phyloP scores from a whole-genome alignment of 1,140 invertebrate genomes.

The Bombus picipes region DNA sequence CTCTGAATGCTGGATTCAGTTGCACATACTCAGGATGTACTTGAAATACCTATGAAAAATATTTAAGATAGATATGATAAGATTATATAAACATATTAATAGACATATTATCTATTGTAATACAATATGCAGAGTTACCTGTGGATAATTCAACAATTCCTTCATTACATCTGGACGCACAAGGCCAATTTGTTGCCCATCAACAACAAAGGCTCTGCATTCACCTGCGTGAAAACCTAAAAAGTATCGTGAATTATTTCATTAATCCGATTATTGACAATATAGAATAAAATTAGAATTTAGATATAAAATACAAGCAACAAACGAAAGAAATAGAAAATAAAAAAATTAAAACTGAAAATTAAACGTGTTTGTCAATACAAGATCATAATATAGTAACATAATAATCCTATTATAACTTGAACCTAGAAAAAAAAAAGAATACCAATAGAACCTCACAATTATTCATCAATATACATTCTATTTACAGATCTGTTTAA shows the following conservation, averaged over 20 bases:
- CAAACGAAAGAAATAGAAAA: background rate
- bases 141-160: slow-evolving; percentile 90
- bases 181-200: slow-evolving; percentile 93
- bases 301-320: background rate
- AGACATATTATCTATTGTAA: background rate
- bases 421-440: background rate
- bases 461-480: background rate
- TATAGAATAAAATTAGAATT: background rate
- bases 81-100: background rate
- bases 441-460: background rate
- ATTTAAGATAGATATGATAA: background rate
- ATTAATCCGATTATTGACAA: background rate
- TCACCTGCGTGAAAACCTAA: slow-evolving; percentile 88
- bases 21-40: slow-evolving; percentile 88
- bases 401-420: background rate
- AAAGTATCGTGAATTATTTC: slow-evolving; percentile 24
- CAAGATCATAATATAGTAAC: slow-evolving; percentile 6
- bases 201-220: slow-evolving; percentile 93
- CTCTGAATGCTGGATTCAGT: slow-evolving; percentile 92
- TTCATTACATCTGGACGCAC: slow-evolving; percentile 91
- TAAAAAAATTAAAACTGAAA: background rate
- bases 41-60: slow-evolving; percentile 85
- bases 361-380: slow-evolving; percentile 26
- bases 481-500: background rate
- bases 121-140: slow-evolving; percentile 80